phyloP scores from a whole-genome alignment of 1,140 invertebrate species.

The Aphidius ervi region DNA sequence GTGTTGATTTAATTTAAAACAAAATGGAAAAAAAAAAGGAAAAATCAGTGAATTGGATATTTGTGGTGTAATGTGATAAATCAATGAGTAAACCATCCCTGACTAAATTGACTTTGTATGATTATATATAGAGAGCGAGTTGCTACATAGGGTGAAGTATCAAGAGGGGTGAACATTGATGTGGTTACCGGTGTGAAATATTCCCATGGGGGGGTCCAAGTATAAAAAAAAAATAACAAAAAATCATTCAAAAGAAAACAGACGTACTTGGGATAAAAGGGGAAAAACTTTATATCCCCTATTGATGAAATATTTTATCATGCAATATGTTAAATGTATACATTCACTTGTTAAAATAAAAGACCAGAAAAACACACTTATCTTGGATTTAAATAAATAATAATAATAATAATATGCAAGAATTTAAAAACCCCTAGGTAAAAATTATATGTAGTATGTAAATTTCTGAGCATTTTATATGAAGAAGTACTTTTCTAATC shows the following conservation, averaged over 20 bases:
- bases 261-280: too few species aligned
- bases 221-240: neutral
- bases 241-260: too few species aligned
- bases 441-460: constrained; percentile 14
- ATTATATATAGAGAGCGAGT: constrained; percentile 33
- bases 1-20: neutral
- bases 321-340: neutral
- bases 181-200: constrained; percentile 55
- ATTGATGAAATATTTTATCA: constrained; percentile 10
- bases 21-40: neutral
- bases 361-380: too few species aligned
- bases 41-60: too few species aligned
- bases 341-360: too few species aligned
- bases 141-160: constrained; percentile 23
- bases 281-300: neutral
- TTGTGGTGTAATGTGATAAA: constrained; percentile 38
- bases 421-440: too few species aligned
- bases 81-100: constrained; percentile 49
- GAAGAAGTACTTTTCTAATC: constrained; percentile 38
- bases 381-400: too few species aligned
- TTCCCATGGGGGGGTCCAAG: constrained; percentile 52
- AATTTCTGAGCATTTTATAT: constrained; percentile 22
- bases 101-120: constrained; percentile 51
- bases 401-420: too few species aligned
- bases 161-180: constrained; percentile 28